Evolutionary conservation across 2,113 vertebrate genomes (phyloP).

Genomic region (Vimba vimba): DNA sequence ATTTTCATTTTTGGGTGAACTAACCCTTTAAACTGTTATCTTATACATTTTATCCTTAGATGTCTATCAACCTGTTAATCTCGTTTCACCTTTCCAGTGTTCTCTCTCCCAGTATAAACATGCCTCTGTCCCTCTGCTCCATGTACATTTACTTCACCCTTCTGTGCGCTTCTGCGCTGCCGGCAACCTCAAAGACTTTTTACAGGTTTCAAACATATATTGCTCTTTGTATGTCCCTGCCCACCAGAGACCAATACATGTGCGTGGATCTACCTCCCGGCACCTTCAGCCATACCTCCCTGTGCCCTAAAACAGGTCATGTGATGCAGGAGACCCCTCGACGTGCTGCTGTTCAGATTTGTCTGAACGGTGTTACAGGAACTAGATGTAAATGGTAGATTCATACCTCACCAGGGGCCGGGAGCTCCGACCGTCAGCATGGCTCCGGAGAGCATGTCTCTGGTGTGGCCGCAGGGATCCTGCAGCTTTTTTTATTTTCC

Average conservation of each 20-base stretch:
- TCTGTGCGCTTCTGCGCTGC: conserved; percentile 20
- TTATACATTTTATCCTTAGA: conserved; percentile 1
- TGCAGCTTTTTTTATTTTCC: conserved; percentile 54
- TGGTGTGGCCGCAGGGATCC: conserved; percentile 48
- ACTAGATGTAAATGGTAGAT: conserved; percentile 15
- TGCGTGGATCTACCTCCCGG: conserved; percentile 49
- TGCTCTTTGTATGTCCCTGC: conserved; percentile 42
- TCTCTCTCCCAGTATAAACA: neutral
- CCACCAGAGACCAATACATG: conserved; percentile 57
- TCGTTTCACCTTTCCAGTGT: neutral
- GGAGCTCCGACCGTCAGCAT: conserved; percentile 24
- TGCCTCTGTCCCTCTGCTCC: neutral
- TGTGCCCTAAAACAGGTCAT: neutral
- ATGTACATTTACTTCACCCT: neutral
- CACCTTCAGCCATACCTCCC: conserved; percentile 29
- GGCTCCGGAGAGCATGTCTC: conserved; percentile 45
- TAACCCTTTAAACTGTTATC: neutral
- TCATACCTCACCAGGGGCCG: conserved; percentile 41
- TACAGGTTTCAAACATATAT: conserved; percentile 45
- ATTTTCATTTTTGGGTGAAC: too few species aligned
- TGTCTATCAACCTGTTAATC: neutral
- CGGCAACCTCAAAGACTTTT: conserved; percentile 31
- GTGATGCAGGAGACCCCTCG: neutral
- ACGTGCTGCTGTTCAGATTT: conserved; percentile 7
- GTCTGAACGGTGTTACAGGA: neutral